Evolutionary conservation across 2,113 vertebrate species (phyloP).

Genomic region (Uropsilus gracilis): DNA sequence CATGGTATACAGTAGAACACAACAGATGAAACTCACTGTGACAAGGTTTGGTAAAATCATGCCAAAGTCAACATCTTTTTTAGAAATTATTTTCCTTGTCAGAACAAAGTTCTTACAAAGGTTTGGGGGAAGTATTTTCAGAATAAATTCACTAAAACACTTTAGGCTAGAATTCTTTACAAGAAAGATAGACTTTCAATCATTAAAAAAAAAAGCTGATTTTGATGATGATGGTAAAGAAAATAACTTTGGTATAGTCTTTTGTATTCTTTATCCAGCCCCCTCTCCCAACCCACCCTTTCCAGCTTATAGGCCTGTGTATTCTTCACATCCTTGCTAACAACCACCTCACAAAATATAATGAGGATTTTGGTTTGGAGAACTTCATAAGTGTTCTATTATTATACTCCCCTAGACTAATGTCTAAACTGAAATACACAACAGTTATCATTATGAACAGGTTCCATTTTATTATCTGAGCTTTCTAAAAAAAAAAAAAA

Average conservation of each 20-base stretch:
- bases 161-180: neutral
- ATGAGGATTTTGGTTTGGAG: neutral
- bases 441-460: neutral
- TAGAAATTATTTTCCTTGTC: neutral
- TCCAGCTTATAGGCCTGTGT: neutral
- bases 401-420: neutral
- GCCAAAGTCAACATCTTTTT: neutral
- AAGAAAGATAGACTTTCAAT: neutral
- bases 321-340: neutral
- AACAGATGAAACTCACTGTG: neutral
- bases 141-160: neutral
- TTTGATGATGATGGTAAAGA: neutral
- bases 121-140: neutral
- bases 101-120: conserved; percentile 30
- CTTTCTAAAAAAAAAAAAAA: conserved; percentile 9
- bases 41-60: neutral
- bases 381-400: neutral
- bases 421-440: neutral
- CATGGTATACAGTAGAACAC: neutral
- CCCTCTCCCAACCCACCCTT: neutral
- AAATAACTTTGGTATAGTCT: neutral
- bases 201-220: neutral
- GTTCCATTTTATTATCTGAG: conserved; percentile 7
- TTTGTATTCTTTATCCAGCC: neutral
- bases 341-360: neutral